Base-by-base conservation (phyloP, 2,797 vertebrate genomes). In the Catostomus latipinnis region DNA sequence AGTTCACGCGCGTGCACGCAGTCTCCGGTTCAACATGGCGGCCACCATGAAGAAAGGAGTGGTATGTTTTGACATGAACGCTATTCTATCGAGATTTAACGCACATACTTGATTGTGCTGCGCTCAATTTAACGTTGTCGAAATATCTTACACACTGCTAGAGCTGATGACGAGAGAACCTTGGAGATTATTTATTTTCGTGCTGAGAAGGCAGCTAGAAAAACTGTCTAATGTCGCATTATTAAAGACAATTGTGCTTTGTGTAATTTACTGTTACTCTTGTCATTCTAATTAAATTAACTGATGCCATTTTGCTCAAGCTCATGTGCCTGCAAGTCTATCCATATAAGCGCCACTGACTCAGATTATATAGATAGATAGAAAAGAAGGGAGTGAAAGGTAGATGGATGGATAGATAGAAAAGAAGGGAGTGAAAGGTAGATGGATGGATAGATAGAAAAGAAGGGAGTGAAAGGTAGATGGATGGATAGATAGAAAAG, bases 11-110 rank as follows among this genome's bases (percentile, higher is more conserved):
- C 67, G 60, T n/a, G 18, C 67, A 48, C 54, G 68, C 13, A 2
- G 4, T n/a, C n/a, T 84, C 80, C 77, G 16, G 76, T 81, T 80
- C 74, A 91, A 83, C 72, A 97, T 97, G 96, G 95, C 96, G 45
- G 92, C 94, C 86, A 94, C 93, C 82, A 94, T 95, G 92, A 97
- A 96, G 91, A 94, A 93, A 87, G 54, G 85, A 61, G 94, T 95
- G 83, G 96, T 96, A 88, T 94, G 94, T 79, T 1, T 71, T 61
- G 6, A 48, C 11, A 74, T 46, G 7, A 62, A 6, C 7, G 3
- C 34, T 6, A 16, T 49, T 60, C 13, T 69, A 6, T 50, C 6
- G 7, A 68, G 4, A 49, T 58, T 11, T 1, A 6, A 12, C 6
- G 5, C 5, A 6, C 10, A 5, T 6, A n/a, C 9, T 60, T 50